phyloP scores from a whole-genome alignment of 2,888 invertebrate genomes.

The Tineola bisselliella region DNA sequence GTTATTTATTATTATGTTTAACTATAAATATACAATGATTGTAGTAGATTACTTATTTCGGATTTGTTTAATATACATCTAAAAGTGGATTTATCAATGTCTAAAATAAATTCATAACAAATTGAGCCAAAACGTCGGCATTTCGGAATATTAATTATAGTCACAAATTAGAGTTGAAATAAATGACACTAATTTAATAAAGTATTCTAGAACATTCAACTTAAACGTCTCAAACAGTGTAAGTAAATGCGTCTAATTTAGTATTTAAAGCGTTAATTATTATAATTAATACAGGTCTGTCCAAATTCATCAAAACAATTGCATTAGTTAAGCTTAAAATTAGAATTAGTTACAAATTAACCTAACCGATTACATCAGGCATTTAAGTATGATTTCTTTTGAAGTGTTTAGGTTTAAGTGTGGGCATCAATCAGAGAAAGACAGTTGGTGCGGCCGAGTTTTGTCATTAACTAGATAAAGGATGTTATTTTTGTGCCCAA shows the following conservation, averaged over 20 bases:
- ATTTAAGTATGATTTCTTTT: conserved; percentile 9
- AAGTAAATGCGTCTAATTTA: background rate
- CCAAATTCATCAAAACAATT: background rate
- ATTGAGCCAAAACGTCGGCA: too few relatives aligned
- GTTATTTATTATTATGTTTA: too few relatives aligned
- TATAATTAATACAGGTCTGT: background rate
- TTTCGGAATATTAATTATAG: too few relatives aligned
- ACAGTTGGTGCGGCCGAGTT: background rate
- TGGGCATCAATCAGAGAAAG: conserved; percentile 4
- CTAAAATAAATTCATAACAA: too few relatives aligned
- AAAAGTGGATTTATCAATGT: too few relatives aligned
- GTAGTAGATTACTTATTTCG: too few relatives aligned
- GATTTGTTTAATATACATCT: too few relatives aligned
- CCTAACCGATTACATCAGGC: background rate
- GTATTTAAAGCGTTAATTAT: background rate
- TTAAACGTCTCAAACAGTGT: background rate
- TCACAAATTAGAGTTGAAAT: too few relatives aligned
- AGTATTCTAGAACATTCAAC: background rate
- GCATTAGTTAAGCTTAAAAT: background rate
- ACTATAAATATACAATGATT: too few relatives aligned
- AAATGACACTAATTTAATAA: too few relatives aligned
- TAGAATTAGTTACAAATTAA: background rate
- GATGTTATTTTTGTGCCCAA: conserved; percentile 12
- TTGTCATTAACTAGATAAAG: conserved; percentile 13
- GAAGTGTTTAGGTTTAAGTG: conserved; percentile 1